phyloP scores from a whole-genome alignment of 2,113 vertebrate genomes.

The Gymnogyps californianus region DNA sequence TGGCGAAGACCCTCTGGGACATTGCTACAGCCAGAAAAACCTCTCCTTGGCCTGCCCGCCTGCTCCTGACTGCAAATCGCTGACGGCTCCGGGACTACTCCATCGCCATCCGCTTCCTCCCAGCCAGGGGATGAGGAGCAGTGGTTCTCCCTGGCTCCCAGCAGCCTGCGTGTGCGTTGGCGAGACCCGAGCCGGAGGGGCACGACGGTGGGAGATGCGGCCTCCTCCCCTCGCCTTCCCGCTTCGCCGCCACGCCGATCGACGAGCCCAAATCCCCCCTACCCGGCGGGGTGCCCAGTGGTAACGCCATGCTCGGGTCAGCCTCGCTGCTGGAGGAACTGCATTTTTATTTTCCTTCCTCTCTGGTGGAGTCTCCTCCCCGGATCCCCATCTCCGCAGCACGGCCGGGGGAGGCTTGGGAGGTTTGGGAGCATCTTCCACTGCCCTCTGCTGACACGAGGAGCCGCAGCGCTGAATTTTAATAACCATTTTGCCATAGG shows the following conservation, averaged over 20 bases:
- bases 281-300: background rate
- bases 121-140: background rate
- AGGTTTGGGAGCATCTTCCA: conserved; percentile 34
- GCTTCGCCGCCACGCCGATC: accelerated
- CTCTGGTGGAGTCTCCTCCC: conserved; percentile 45
- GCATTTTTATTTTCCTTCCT: conserved; percentile 43
- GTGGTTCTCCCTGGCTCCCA: background rate
- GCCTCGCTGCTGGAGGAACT: conserved; percentile 7
- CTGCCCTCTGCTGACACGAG: conserved; percentile 46
- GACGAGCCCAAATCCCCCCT: background rate
- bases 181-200: background rate
- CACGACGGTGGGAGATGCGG: background rate
- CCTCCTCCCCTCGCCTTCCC: background rate
- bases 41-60: background rate
- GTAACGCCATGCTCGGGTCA: background rate
- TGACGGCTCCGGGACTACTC: background rate
- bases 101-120: background rate
- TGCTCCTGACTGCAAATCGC: background rate
- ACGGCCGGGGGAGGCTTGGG: background rate
- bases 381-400: conserved; percentile 14
- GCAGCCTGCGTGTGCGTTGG: background rate
- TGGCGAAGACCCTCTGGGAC: background rate
- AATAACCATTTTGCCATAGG: background rate
- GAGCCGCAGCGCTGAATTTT: background rate
- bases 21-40: background rate